These are phyloP conservation scores for Cryptoleucopteryx plumbea DNA, from an alignment of 2,113 vertebrate species.

Conservation along the genomic window DNA sequence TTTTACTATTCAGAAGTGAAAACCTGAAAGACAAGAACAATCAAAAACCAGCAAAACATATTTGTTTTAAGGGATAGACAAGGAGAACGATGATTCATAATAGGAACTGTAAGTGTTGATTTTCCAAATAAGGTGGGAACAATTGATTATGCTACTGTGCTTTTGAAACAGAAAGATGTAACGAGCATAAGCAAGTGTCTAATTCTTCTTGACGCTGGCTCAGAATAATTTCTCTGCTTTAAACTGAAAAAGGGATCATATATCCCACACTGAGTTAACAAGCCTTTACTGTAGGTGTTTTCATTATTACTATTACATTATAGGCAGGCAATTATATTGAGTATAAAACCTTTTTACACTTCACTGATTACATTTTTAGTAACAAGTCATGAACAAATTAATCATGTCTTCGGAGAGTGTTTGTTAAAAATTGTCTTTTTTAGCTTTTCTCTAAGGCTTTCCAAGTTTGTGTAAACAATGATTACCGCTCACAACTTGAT, in stretches of 20 bases:
- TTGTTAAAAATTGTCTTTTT: conserved; percentile 12
- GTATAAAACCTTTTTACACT: conserved; percentile 9
- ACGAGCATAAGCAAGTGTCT: neutral
- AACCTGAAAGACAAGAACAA: conserved; percentile 48
- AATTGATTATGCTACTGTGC: neutral
- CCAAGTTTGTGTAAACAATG: neutral
- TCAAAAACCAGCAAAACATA: conserved; percentile 5
- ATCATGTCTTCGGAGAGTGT: neutral
- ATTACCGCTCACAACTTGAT: neutral
- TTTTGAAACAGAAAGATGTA: neutral
- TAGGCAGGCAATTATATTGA: conserved; percentile 5
- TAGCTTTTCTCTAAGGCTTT: neutral
- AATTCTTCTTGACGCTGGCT: neutral
- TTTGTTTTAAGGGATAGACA: conserved; percentile 34
- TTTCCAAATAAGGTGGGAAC: conserved; percentile 10
- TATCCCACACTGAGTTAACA: conserved; percentile 7
- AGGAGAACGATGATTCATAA: conserved; percentile 49
- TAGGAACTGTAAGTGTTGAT: conserved; percentile 9
- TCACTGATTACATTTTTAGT: conserved; percentile 14
- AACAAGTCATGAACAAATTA: conserved; percentile 46
- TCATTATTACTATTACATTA: conserved; percentile 26
- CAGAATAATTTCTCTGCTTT: neutral
- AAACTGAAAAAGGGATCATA: neutral
- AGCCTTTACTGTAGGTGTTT: conserved; percentile 43
- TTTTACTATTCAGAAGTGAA: conserved; percentile 47